Percentiles rank a stretch among this genome's conserved stretches.
Conservation (phyloP, 2,888 invertebrate genomes). For the Lasius platythorax region DNA sequence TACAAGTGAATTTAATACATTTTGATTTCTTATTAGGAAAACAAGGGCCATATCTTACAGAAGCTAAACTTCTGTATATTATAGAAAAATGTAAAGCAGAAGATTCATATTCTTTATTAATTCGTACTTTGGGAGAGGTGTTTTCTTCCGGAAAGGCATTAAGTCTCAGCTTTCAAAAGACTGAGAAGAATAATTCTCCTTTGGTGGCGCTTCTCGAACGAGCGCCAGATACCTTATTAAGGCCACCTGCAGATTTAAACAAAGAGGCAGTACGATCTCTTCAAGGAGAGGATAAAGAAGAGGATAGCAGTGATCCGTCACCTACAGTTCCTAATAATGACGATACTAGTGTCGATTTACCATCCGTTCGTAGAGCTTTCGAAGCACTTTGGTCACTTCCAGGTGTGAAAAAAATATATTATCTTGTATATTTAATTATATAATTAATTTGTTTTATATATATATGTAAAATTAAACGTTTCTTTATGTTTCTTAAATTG, state of each 20-base stretch:
- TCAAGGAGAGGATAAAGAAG: conserved; percentile 95
- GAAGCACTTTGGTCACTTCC: conserved; percentile 86
- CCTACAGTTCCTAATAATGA: conserved; percentile 83
- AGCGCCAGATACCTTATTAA: conserved; percentile 85
- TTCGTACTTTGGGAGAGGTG: conserved; percentile 92
- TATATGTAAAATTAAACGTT: not conserved
- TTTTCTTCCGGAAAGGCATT: conserved; percentile 91
- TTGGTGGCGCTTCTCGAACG: conserved; percentile 87
- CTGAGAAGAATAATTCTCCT: conserved; percentile 85
- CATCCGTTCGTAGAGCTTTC: conserved; percentile 91
- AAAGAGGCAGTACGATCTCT: conserved; percentile 92
- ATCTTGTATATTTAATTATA: not conserved
- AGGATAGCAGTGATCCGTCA: conserved; percentile 89
- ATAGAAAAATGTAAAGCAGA: conserved; percentile 91
- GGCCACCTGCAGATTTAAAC: conserved; percentile 87
- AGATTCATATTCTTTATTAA: conserved; percentile 90
- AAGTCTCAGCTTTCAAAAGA: conserved; percentile 90
- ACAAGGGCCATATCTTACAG: conserved; percentile 89
- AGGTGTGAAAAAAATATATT: conserved; percentile 70
- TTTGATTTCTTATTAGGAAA: conserved; percentile 79
- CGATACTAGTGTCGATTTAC: conserved; percentile 89
- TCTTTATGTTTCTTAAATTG: not conserved
- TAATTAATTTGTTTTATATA: not conserved
- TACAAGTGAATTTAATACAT: conserved; percentile 9
- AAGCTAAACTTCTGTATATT: conserved; percentile 91